Percentiles rank a stretch among this genome's conserved stretches.
Conservation (phyloP, 2,113 vertebrate species). For the Trachemys scripta region DNA sequence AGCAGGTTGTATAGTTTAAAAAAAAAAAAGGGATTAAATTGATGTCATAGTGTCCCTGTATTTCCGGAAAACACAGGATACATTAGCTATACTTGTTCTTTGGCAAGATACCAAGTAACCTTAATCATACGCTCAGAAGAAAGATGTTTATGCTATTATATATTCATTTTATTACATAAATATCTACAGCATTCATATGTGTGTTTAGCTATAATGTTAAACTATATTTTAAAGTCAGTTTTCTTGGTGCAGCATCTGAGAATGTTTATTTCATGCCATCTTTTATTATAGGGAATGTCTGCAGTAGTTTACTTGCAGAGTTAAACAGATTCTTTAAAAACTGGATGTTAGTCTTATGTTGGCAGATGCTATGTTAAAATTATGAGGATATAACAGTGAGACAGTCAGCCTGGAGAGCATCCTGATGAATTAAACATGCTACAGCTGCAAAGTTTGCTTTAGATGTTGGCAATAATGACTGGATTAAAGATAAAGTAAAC, state of each 20-base stretch:
- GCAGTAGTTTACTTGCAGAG: constrained; percentile 43
- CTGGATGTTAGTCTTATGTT: constrained; percentile 60
- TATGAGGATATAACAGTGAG: constrained; percentile 57
- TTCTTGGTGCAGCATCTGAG: background rate
- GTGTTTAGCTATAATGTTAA: background rate
- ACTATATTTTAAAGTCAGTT: background rate
- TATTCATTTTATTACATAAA: background rate
- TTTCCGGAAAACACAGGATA: background rate
- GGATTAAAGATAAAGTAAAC: constrained; percentile 71
- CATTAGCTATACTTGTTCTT: background rate
- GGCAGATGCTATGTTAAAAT: constrained; percentile 73
- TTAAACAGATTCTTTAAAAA: constrained; percentile 64
- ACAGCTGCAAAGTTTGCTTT: constrained; percentile 76
- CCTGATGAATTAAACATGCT: constrained; percentile 79
- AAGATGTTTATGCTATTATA: background rate
- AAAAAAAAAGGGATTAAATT: background rate
- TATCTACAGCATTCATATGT: background rate
- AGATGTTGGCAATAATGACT: constrained; percentile 69
- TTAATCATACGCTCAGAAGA: background rate
- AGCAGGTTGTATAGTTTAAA: background rate
- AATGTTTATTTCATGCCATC: background rate
- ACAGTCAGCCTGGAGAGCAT: constrained; percentile 68
- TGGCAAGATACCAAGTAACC: background rate
- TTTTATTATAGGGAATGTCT: constrained; percentile 3
- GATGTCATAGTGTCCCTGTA: background rate